Percentiles rank a stretch among this genome's conserved stretches.
phyloP scores from a whole-genome alignment of 2,113 vertebrate genomes.

The Empidonax traillii region DNA sequence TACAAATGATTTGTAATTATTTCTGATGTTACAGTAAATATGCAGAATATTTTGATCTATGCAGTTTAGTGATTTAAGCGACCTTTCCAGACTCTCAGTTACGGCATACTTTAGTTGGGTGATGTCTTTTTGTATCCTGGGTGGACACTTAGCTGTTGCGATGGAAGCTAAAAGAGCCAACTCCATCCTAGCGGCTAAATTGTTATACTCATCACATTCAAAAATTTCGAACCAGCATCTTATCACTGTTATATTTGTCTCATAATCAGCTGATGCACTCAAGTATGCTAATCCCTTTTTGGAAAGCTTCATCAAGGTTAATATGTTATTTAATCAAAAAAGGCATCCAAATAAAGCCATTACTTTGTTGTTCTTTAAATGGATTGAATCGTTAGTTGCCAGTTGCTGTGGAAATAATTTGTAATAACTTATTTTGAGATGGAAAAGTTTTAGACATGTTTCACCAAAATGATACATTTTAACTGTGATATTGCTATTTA shows the following conservation, averaged over 20 bases:
- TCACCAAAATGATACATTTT: constrained; percentile 47
- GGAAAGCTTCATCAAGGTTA: constrained; percentile 65
- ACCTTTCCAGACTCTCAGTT: neutral
- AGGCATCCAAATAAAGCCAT: constrained; percentile 55
- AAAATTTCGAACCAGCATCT: constrained; percentile 49
- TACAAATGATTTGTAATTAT: neutral
- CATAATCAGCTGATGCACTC: constrained; percentile 47
- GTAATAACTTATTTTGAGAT: neutral
- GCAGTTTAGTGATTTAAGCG: neutral
- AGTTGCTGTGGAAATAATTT: constrained; percentile 50
- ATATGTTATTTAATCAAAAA: constrained; percentile 65
- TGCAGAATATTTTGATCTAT: neutral
- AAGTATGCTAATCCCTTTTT: constrained; percentile 37
- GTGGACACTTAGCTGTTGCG: neutral
- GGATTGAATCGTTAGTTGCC: constrained; percentile 50
- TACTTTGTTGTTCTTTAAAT: constrained; percentile 61
- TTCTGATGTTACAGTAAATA: neutral
- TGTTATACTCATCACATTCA: constrained; percentile 42
- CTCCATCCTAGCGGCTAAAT: neutral
- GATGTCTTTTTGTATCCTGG: neutral
- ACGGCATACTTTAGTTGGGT: neutral
- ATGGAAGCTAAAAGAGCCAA: constrained; percentile 23
- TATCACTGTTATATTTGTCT: constrained; percentile 41
- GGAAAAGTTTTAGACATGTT: constrained; percentile 47
- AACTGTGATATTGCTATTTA: constrained; percentile 47